A percentile compares a stretch with the other conserved stretches of the same genome.
These are phyloP conservation scores for Tor tambroides DNA, from an alignment of 2,113 vertebrate species.

Conservation along the genomic window DNA sequence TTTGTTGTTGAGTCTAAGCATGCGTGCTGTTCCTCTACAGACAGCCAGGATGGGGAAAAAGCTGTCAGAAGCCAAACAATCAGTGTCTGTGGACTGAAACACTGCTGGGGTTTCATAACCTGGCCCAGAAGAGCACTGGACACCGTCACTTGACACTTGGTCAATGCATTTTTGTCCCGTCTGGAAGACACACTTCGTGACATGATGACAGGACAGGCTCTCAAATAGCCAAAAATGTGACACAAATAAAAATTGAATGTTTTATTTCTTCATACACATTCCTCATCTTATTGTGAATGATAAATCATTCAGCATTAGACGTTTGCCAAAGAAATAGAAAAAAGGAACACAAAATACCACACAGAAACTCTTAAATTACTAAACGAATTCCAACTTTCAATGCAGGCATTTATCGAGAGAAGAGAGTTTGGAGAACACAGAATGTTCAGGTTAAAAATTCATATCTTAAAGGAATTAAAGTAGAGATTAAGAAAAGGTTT, in stretches of 20 bases:
- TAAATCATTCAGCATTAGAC: neutral
- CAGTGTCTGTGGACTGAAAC: conserved; percentile 49
- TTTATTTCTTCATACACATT: neutral
- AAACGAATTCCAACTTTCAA: neutral
- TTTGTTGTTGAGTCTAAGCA: conserved; percentile 42
- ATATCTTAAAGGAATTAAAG: neutral
- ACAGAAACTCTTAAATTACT: neutral
- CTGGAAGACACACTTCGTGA: neutral
- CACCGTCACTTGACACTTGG: neutral
- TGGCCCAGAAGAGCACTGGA: conserved; percentile 25
- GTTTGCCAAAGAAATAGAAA: neutral
- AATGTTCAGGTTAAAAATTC: neutral
- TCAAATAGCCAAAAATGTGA: neutral
- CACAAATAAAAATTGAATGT: neutral
- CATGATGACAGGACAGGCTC: neutral
- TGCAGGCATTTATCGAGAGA: neutral
- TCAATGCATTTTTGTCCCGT: neutral
- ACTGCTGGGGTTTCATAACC: conserved; percentile 57
- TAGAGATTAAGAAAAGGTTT: neutral
- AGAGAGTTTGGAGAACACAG: neutral
- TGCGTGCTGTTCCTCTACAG: conserved; percentile 49
- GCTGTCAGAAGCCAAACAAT: conserved; percentile 59
- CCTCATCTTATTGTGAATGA: neutral
- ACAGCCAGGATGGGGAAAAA: conserved; percentile 53
- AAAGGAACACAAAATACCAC: neutral